Evolutionary conservation across 1,140 invertebrate genomes (phyloP).

Genomic region (Aphelenchoides besseyi): DNA sequence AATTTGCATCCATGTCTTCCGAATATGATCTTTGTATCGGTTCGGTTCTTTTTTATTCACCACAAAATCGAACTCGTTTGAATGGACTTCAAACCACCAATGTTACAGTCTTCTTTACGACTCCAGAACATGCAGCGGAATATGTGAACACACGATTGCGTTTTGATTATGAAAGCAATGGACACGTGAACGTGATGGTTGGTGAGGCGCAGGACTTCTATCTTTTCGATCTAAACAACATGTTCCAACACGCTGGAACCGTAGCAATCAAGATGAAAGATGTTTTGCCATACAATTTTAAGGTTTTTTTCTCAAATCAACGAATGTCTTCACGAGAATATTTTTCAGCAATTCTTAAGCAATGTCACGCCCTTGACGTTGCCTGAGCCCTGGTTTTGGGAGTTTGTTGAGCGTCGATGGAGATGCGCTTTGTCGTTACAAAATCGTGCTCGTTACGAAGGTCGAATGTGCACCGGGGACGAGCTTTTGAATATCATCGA

Average conservation of each 20-base stretch:
- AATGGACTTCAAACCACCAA: constrained; percentile 25
- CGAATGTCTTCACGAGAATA: neutral
- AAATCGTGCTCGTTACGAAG: constrained; percentile 46
- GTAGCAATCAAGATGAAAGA: constrained; percentile 58
- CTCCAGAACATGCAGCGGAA: constrained; percentile 45
- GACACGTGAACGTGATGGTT: constrained; percentile 48
- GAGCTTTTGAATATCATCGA: constrained; percentile 49
- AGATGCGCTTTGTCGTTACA: constrained; percentile 49
- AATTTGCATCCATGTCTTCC: constrained; percentile 40
- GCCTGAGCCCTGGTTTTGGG: constrained; percentile 58
- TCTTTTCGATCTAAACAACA: constrained; percentile 45
- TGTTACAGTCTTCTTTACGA: constrained; percentile 54
- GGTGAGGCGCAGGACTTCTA: constrained; percentile 60
- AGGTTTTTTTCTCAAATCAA: neutral
- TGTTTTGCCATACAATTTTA: constrained; percentile 45
- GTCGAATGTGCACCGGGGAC: constrained; percentile 58
- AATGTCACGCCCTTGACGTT: constrained; percentile 53
- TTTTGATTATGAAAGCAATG: neutral
- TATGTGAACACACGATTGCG: constrained; percentile 40
- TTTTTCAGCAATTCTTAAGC: constrained; percentile 32
- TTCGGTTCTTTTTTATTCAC: neutral
- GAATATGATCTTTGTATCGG: constrained; percentile 40
- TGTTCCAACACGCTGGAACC: constrained; percentile 49
- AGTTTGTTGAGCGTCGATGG: constrained; percentile 51
- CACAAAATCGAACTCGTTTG: constrained; percentile 4